These are phyloP conservation scores for rabbit (Oryctolagus cuniculus) DNA, from an alignment of 2,113 vertebrate genomes.

Conservation along the genomic window mOryCun1.1 NC_091441.1:76535001-76535500, in stretches of 20 bases:
- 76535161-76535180: background rate
- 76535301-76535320: too few relatives aligned
- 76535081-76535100: background rate
- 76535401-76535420: too few relatives aligned
- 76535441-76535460: too few relatives aligned
- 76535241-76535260: background rate
- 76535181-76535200: background rate
- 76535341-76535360: too few relatives aligned
- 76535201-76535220: background rate
- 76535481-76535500: too few relatives aligned
- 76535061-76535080: background rate
- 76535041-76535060: background rate
- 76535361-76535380: too few relatives aligned
- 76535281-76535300: too few relatives aligned
- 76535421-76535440: too few relatives aligned
- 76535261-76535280: background rate
- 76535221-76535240: slow-evolving; percentile 17
- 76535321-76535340: too few relatives aligned
- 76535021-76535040: background rate
- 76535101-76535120: background rate
- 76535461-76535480: too few relatives aligned
- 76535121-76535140: background rate
- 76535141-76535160: background rate
- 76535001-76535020: background rate
- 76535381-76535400: too few relatives aligned